A percentile compares a stretch with the other conserved stretches of the same genome.
Conservation (phyloP, 2,113 vertebrate species). For the Rhinichthys klamathensis region DNA sequence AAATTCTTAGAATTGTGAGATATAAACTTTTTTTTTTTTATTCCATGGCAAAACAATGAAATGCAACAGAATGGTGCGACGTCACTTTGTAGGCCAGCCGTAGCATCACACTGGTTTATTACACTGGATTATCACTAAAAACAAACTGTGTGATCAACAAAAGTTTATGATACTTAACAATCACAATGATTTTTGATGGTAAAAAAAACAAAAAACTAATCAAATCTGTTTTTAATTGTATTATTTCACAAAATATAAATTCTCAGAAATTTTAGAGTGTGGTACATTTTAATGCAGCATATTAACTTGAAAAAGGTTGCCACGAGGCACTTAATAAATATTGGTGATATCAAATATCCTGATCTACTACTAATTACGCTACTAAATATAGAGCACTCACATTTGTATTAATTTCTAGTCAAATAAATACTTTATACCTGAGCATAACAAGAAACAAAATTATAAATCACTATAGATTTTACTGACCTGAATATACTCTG, state of each 20-base stretch:
- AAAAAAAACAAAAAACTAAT: background rate
- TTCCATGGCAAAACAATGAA: too few relatives aligned
- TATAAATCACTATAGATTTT: background rate
- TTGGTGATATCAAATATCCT: background rate
- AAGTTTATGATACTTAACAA: too few relatives aligned
- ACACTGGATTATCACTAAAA: too few relatives aligned
- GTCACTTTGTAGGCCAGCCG: too few relatives aligned
- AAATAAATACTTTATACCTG: background rate
- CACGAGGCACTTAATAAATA: background rate
- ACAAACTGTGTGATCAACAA: too few relatives aligned
- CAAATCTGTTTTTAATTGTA: background rate
- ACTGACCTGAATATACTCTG: background rate
- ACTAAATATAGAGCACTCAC: background rate
- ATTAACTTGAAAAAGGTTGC: background rate
- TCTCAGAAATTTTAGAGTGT: background rate
- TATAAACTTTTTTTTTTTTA: too few relatives aligned
- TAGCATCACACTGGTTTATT: too few relatives aligned
- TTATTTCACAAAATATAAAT: background rate
- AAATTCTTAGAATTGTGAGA: too few relatives aligned
- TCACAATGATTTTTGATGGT: too few relatives aligned
- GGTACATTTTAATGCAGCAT: background rate
- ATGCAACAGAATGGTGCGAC: too few relatives aligned
- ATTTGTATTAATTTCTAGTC: background rate
- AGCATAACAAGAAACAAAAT: background rate
- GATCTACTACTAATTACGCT: background rate